Evolutionary conservation across 2,797 vertebrate species (phyloP), one percentile per base, ranked within the genome.

Genomic region (Acanthornis magna): DNA sequence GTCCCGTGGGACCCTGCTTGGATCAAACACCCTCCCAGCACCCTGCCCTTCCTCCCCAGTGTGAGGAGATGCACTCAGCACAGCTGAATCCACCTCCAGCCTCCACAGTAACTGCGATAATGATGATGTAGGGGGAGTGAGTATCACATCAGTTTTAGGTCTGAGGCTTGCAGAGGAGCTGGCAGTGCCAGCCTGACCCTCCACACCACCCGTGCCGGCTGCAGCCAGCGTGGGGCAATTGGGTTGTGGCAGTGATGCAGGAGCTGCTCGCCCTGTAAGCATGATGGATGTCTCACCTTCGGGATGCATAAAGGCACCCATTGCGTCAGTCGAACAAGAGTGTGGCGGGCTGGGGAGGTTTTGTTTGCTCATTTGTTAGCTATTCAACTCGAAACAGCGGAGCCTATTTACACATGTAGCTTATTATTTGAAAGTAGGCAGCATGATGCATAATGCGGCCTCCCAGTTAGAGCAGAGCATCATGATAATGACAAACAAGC

Each of bases 291-390:
- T 10, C 63, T 66, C 84, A 93, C 93, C 96, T 92, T 90, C 7
- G 12, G 88, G 90, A 91, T 36, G 90, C 73, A 77, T 32, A 57
- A 60, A 89, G 68, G 66, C 96, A 92, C 53, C 91, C n/a, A 4
- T 55, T 85, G 89, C 53, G 11, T 84, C 93, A 92, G 66, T 70
- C 61, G 70, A 88, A 54, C 88, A 68, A 61, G 71, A 94, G 84
- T 10, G 11, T 75, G 92, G 91, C 5, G 11, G 53, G 76, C 81
- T 79, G 86, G 10, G 60, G 74, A 71, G 85, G n/a, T 91, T 75
- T 78, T 95, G 83, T 94, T 95, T 96, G 95, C 91, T 96, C 83
- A 68, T 95, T 93, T 83, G 94, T 91, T 93, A 85, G 88, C 55
- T 88, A 85, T 94, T 88, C 72, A 67, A 48, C 94, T 57, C 9